These are phyloP conservation scores for Cyclina sinensis DNA, from an alignment of 1,140 invertebrate species.

Conservation along the genomic window DNA sequence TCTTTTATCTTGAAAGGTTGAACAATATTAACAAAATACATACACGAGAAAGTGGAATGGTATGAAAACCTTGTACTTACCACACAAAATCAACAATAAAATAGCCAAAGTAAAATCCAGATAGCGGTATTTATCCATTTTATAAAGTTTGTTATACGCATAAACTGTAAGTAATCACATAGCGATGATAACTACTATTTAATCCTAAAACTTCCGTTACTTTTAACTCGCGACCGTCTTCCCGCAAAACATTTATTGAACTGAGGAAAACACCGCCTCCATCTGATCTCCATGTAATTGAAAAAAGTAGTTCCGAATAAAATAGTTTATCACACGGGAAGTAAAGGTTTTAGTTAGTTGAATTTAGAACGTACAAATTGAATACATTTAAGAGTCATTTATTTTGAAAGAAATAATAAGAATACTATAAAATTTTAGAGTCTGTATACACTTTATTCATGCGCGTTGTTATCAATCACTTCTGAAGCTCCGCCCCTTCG, in stretches of 20 bases:
- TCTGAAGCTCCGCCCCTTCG: not conserved
- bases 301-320: slow-evolving; percentile 21
- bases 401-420: no score
- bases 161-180: slow-evolving; percentile 42
- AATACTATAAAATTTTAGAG: no score
- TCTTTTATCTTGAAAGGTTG: no score
- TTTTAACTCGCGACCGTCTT: slow-evolving; percentile 26
- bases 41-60: slow-evolving; percentile 38
- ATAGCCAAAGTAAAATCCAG: slow-evolving; percentile 20
- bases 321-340: no score
- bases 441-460: slow-evolving; percentile 3
- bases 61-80: slow-evolving; percentile 38
- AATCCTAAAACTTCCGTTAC: slow-evolving; percentile 20
- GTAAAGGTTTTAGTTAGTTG: no score
- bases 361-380: no score
- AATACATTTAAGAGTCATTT: no score
- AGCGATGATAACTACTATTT: slow-evolving; percentile 17
- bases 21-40: no score
- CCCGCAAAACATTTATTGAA: slow-evolving; percentile 29
- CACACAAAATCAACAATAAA: slow-evolving; percentile 53
- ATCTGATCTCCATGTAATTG: not conserved
- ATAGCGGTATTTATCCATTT: slow-evolving; percentile 19
- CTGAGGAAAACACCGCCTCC: slow-evolving; percentile 29
- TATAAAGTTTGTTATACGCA: not conserved
- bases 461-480: slow-evolving; percentile 1